phyloP scores from a whole-genome alignment of 2,888 invertebrate species.

The Argyresthia goedartella region DNA sequence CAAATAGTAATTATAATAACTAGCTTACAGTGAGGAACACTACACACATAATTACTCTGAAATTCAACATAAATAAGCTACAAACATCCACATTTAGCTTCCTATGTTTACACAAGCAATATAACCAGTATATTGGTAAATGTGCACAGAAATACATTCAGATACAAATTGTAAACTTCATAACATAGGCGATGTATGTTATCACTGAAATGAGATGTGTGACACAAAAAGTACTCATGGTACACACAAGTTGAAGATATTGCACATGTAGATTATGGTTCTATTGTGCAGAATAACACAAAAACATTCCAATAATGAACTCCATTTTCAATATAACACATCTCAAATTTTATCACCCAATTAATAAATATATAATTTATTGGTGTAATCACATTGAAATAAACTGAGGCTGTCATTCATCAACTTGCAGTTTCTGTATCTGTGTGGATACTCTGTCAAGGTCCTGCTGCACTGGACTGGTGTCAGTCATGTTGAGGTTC shows the following conservation, averaged over 20 bases:
- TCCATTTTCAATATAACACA: too few relatives aligned
- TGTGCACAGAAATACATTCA: background rate
- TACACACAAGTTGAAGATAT: too few relatives aligned
- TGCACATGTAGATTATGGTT: too few relatives aligned
- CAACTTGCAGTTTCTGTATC: slow-evolving; percentile 74
- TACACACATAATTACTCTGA: background rate
- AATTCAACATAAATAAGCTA: slow-evolving; percentile 33
- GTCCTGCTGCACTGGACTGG: slow-evolving; percentile 55
- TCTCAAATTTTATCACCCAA: background rate
- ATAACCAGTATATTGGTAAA: background rate
- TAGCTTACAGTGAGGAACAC: background rate
- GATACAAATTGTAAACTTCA: background rate
- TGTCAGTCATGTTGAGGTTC: slow-evolving; percentile 62
- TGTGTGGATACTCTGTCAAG: slow-evolving; percentile 73
- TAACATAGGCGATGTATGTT: too few relatives aligned
- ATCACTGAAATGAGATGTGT: too few relatives aligned
- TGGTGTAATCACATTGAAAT: slow-evolving; percentile 6
- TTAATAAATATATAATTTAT: slow-evolving; percentile 16
- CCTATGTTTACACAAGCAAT: slow-evolving; percentile 21
- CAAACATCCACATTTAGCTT: slow-evolving; percentile 44
- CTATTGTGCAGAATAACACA: too few relatives aligned
- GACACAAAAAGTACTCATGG: too few relatives aligned
- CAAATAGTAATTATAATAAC: background rate
- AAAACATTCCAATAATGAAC: too few relatives aligned
- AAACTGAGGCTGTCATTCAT: slow-evolving; percentile 50